Base-by-base conservation (phyloP, 2,113 vertebrate genomes). In the Nicator chloris region DNA sequence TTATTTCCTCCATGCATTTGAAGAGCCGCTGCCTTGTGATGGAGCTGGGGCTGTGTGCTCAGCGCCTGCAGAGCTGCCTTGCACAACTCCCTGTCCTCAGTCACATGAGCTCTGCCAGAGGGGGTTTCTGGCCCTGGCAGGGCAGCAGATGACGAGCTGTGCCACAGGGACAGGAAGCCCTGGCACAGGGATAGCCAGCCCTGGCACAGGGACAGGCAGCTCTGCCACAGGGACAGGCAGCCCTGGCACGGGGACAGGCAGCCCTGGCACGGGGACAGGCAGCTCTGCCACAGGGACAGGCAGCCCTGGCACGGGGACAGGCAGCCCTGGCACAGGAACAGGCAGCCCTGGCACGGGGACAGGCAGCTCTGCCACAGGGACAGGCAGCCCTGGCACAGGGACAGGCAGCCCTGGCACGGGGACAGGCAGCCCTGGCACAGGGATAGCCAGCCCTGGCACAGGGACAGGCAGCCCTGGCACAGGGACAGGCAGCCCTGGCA, bases 1-100 rank as follows among this genome's bases (percentile, higher is more conserved):
- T 89, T 66, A 44, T 89, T 90, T 71, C 40, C 28, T 26, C 49
- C 0, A 0, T 21, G 45, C 57, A 10, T 64, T 28, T 85, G 61
- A 64, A 68, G 84, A 92, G 22, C 15, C 2, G 2, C 28, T 3
- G 4, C 15, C n/a, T 60, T 59, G 14, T 0, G 1, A 2, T 13
- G 20, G 70, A 87, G 61, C 30, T 2, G 1, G 26, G 23, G 65
- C 42, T 79, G 40, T 35, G 28, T 2, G 0, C 2, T 40, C 56
- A 56, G 47, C 73, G 28, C 26, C 28, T 88, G 6, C 0, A 59
- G 35, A 4, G 18, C 42, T 50, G 56, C 33, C 51, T 89, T 75
- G 77, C 30, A 22, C 35, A 87, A 47, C 40, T 78, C 49, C 30
- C 27, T 60, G 61, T 51, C 24, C 33, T 84, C 7, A 1, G 27